These are phyloP conservation scores for Cromileptes altivelis DNA, from an alignment of 2,113 vertebrate genomes.

Conservation along the genomic window DNA sequence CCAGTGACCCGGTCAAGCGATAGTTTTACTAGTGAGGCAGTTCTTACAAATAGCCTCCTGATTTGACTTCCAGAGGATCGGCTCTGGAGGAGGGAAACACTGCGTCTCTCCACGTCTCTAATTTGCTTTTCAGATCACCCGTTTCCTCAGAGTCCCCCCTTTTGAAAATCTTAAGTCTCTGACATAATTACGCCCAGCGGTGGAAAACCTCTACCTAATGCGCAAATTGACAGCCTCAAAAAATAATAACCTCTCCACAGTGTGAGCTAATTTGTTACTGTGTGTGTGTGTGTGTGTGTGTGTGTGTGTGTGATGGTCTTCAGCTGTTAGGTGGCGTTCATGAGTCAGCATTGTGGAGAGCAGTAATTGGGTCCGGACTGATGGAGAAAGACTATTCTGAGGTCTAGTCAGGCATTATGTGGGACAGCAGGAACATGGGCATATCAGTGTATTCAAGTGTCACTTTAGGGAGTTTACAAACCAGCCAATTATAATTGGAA, in stretches of 20 bases:
- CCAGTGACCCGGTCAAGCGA: background rate
- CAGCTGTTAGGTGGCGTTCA: conserved; percentile 30
- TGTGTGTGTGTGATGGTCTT: conserved; percentile 47
- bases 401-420: conserved; percentile 46
- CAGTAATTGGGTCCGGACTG: conserved; percentile 60
- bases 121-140: conserved; percentile 48
- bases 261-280: conserved; percentile 53
- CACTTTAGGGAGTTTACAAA: conserved; percentile 31
- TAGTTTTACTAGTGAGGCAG: background rate
- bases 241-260: conserved; percentile 29
- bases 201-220: conserved; percentile 26
- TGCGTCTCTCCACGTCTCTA: conserved; percentile 14
- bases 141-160: conserved; percentile 20
- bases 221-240: conserved; percentile 47
- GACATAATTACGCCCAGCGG: conserved; percentile 39
- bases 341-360: conserved; percentile 54
- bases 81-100: conserved; percentile 16
- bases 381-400: conserved; percentile 47
- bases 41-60: conserved; percentile 35
- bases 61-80: conserved; percentile 12
- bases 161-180: conserved; percentile 23
- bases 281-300: background rate
- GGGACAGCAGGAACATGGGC: conserved; percentile 40
- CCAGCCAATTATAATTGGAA: conserved; percentile 32
- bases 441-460: conserved; percentile 25